A percentile compares a stretch with the other conserved stretches of the same genome.
Conservation (phyloP, 1,140 invertebrate species). For the Notospermus geniculatus region DNA sequence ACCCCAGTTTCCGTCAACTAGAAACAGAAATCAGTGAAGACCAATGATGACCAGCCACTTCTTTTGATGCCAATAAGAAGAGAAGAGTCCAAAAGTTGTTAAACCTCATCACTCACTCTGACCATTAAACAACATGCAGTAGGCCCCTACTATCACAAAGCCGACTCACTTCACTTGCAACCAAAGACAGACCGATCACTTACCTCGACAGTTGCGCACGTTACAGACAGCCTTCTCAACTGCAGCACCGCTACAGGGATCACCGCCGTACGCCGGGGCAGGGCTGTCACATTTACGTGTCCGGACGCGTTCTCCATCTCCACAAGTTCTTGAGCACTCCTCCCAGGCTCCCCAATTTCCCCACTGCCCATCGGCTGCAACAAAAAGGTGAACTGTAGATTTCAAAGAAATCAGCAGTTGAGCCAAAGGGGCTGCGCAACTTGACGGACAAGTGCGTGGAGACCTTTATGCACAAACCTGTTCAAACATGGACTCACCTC, state of each 20-base stretch:
- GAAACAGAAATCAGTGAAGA: conserved; percentile 10
- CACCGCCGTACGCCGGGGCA: conserved; percentile 21
- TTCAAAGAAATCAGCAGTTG: too few relatives aligned
- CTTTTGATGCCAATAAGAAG: too few relatives aligned
- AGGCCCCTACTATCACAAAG: too few relatives aligned
- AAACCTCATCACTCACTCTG: too few relatives aligned
- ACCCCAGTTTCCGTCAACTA: conserved; percentile 45
- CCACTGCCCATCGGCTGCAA: conserved; percentile 57
- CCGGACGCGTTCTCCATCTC: conserved; percentile 20
- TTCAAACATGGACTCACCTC: too few relatives aligned
- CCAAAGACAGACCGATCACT: not conserved
- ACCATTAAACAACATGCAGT: too few relatives aligned
- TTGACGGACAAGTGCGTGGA: too few relatives aligned
- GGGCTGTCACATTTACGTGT: conserved; percentile 26
- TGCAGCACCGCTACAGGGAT: conserved; percentile 16
- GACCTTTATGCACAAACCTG: too few relatives aligned
- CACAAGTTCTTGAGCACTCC: conserved; percentile 24
- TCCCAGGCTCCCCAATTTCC: conserved; percentile 57
- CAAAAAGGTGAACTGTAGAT: conserved; percentile 1
- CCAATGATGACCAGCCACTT: too few relatives aligned
- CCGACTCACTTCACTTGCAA: too few relatives aligned
- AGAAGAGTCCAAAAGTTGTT: too few relatives aligned
- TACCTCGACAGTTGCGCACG: conserved; percentile 25
- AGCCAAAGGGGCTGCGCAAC: too few relatives aligned
- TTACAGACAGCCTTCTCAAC: conserved; percentile 22